Base-by-base conservation (phyloP, 2,797 vertebrate genomes). In the Fistularia commersonii region DNA sequence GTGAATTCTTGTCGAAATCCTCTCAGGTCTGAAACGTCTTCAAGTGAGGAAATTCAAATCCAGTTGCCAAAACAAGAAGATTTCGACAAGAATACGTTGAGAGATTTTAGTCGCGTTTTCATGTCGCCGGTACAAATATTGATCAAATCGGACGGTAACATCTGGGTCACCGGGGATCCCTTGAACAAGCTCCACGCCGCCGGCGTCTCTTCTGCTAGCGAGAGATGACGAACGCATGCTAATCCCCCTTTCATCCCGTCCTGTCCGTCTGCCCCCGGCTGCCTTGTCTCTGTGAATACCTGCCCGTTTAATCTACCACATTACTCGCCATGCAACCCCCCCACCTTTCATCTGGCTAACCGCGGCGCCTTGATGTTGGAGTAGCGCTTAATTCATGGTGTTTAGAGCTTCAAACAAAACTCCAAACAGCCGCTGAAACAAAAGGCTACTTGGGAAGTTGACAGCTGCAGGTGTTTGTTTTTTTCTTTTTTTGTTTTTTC, bases 241-340 rank as follows among this genome's bases (percentile, higher is more conserved):
- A 84, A 84, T 81, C 78, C 72, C 58, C 54, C 61, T 76, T 80
- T 78, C 74, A 82, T 75, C 61, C 14, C 61, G 53, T 72, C 60
- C 35, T 9, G 33, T 57, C 56, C 40, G 55, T 39, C 32, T 57
- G 50, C 48, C 55, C 62, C 50, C 74, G 64, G 72, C 66, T 73
- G 74, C 39, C 45, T 54, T 23, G 12, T 52, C 43, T 40, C 70
- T 58, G 46, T 73, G 80, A 83, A 79, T 82, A 63, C 59, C 63
- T 51, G 57, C 52, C 68, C 76, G 72, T 71, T 83, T 79, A 73
- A 78, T 83, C 11, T 32, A 5, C 36, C 11, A 72, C 63, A 59
- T 69, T 72, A 68, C 60, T 54, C 40, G 2, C 53, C 8, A n/a
- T 35, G 39, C 41, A 50, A 45, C 31, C 32, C 48, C 44, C 48